These are phyloP conservation scores for Pocota personata DNA, from an alignment of 2,888 invertebrate genomes.

Conservation along the genomic window DNA sequence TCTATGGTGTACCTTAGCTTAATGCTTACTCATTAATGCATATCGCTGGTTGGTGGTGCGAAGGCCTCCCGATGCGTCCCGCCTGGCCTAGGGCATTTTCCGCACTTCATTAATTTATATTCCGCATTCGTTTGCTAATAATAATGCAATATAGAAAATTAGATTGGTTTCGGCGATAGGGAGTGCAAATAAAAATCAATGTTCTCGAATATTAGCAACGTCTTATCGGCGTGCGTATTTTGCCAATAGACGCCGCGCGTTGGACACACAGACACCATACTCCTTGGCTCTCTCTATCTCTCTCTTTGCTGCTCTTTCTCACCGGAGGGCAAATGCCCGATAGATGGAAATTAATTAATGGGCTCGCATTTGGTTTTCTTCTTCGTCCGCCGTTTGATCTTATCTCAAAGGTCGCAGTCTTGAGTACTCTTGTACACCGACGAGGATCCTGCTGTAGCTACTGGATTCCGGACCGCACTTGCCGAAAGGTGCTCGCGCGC, in stretches of 20 bases:
- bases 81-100: conserved; percentile 60
- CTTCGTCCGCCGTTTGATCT: conserved; percentile 65
- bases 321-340: conserved; percentile 63
- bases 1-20: conserved; percentile 10
- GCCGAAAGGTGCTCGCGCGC: conserved; percentile 65
- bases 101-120: conserved; percentile 73
- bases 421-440: conserved; percentile 19
- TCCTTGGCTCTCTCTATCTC: not conserved
- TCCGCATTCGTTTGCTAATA: conserved; percentile 73
- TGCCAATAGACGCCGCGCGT: not conserved
- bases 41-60: conserved; percentile 24
- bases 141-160: conserved; percentile 72
- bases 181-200: conserved; percentile 68
- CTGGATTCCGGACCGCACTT: conserved; percentile 53
- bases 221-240: conserved; percentile 57
- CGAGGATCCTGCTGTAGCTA: conserved; percentile 28
- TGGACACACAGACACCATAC: not conserved
- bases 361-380: conserved; percentile 68
- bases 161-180: conserved; percentile 63
- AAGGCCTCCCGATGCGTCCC: not conserved
- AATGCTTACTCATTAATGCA: conserved; percentile 71
- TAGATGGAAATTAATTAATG: conserved; percentile 73
- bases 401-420: conserved; percentile 72
- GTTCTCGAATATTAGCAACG: conserved; percentile 58
- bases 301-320: conserved; percentile 10